Evolutionary conservation across 2,797 vertebrate species (phyloP).

Genomic region (Oophaga sylvatica): DNA sequence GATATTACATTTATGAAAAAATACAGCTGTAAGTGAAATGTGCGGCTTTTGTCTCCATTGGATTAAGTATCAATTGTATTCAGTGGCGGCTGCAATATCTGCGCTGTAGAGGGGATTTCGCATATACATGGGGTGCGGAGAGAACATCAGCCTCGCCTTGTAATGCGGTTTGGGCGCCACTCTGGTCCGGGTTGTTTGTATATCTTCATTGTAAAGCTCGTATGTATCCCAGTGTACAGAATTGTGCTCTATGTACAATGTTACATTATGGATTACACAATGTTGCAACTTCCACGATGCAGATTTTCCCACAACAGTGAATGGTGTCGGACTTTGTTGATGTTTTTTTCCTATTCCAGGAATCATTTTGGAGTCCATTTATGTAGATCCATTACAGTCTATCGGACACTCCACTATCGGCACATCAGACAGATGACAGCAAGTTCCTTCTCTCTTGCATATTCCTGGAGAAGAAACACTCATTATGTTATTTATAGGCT

Average conservation of each 20-base stretch:
- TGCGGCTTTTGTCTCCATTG: conserved; percentile 67
- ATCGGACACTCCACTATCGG: no score
- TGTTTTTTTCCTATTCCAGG: no score
- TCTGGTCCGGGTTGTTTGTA: not conserved
- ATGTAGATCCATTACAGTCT: no score
- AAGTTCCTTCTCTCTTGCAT: no score
- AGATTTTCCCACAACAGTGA: not conserved
- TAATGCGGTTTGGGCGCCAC: not conserved
- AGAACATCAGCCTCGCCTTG: conserved; percentile 13
- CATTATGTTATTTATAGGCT: no score
- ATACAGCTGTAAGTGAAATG: conserved; percentile 63
- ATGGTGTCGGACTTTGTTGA: not conserved
- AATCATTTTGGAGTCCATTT: no score
- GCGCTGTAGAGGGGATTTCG: conserved; percentile 43
- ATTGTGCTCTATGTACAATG: not conserved
- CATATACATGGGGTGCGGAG: conserved; percentile 7
- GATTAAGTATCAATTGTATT: conserved; percentile 66
- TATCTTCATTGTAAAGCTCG: not conserved
- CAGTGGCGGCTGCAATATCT: conserved; percentile 42
- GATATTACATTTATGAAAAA: conserved; percentile 66
- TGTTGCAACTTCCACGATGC: not conserved
- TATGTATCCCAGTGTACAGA: not conserved
- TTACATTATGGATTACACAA: not conserved
- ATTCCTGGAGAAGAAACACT: no score
- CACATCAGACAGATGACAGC: no score